A percentile compares a stretch with the other conserved stretches of the same genome.
These are phyloP conservation scores for Asbolus verrucosus DNA, from an alignment of 1,140 invertebrate genomes.

Conservation along the genomic window DNA sequence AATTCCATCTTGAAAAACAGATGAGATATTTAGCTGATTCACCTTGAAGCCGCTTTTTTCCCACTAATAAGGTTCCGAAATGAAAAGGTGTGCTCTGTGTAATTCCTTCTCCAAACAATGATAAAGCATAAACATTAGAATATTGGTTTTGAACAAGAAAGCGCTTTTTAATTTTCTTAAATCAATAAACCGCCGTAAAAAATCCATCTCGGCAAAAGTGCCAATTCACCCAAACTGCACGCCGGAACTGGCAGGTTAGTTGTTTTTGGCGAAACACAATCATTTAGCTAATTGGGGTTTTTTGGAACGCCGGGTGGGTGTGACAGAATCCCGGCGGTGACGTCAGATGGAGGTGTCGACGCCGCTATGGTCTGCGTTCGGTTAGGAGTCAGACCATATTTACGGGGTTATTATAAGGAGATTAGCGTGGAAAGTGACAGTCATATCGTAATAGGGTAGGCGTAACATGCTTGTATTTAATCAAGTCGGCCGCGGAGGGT, in stretches of 20 bases:
- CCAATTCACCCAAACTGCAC: slow-evolving; percentile 48
- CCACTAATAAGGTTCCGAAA: no score
- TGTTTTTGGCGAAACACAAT: slow-evolving; percentile 24
- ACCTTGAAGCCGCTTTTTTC: no score
- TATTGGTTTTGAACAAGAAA: slow-evolving; percentile 31
- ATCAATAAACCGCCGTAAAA: slow-evolving; percentile 28
- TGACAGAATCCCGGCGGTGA: no score
- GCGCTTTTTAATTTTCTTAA: slow-evolving; percentile 45
- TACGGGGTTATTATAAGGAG: slow-evolving; percentile 56
- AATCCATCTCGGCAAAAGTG: slow-evolving; percentile 43
- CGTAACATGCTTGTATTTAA: slow-evolving; percentile 42
- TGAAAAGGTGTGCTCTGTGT: no score
- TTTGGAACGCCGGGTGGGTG: neutral
- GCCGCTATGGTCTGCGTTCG: neutral
- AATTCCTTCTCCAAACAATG: slow-evolving; percentile 27
- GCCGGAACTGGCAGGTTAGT: slow-evolving; percentile 22
- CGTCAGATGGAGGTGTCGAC: neutral
- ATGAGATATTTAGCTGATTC: no score
- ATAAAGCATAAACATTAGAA: slow-evolving; percentile 25
- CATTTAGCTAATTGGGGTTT: slow-evolving; percentile 20
- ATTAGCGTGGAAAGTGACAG: slow-evolving; percentile 59
- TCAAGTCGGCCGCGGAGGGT: slow-evolving; percentile 26
- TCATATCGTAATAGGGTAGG: slow-evolving; percentile 58
- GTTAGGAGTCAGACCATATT: neutral
- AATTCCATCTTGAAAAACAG: no score